Conservation (phyloP, 2,113 vertebrate species). For the Scatophagus argus region DNA sequence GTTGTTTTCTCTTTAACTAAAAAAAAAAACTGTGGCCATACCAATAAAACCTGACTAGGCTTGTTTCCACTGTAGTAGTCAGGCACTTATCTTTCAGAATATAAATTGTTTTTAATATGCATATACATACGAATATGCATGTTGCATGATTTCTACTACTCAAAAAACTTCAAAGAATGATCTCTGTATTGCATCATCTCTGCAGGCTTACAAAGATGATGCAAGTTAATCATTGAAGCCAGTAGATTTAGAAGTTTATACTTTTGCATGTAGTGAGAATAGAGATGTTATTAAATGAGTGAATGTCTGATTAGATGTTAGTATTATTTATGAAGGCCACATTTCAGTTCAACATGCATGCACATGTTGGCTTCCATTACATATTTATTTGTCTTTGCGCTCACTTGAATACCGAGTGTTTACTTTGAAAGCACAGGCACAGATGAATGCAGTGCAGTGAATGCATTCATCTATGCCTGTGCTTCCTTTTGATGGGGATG, state of each 20-base stretch:
- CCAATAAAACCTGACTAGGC: background rate
- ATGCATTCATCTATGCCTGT: background rate
- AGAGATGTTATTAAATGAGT: background rate
- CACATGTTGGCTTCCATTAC: background rate
- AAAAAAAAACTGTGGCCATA: background rate
- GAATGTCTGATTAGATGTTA: background rate
- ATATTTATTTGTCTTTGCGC: background rate
- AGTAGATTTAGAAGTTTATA: background rate
- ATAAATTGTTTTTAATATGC: background rate
- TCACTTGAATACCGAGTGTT: background rate
- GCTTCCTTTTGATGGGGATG: background rate
- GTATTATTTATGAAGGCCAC: background rate
- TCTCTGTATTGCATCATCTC: background rate
- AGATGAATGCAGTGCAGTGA: background rate
- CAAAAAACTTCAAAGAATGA: background rate
- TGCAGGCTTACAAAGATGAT: too few relatives aligned
- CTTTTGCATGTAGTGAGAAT: background rate
- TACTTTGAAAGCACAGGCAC: too few relatives aligned
- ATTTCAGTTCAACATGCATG: background rate
- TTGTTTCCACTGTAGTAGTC: background rate
- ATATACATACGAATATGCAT: background rate
- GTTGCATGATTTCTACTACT: background rate
- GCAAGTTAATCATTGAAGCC: background rate
- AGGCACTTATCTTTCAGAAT: too few relatives aligned
- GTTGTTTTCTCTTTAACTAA: too few relatives aligned